phyloP scores from a whole-genome alignment of 2,797 vertebrate species.

The Mastacembelus armatus region DNA sequence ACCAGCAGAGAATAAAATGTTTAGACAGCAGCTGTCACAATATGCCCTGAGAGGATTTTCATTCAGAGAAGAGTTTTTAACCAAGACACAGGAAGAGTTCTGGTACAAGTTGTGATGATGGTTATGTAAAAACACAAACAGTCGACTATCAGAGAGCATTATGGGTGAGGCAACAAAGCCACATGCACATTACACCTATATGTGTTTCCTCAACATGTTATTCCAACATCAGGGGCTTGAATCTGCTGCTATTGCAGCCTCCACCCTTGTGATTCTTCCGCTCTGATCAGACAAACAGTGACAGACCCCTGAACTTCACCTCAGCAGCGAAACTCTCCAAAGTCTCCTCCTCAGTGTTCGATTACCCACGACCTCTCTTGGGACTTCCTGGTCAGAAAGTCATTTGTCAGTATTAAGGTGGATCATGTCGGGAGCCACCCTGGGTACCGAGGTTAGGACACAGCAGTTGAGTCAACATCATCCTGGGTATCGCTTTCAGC shows the following conservation, averaged over 20 bases:
- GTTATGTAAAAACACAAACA: background rate
- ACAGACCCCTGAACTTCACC: conserved; percentile 43
- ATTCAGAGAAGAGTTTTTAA: background rate
- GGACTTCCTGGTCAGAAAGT: conserved; percentile 79
- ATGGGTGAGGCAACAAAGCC: too few relatives aligned
- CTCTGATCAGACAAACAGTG: background rate
- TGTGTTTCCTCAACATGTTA: too few relatives aligned
- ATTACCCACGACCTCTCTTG: conserved; percentile 44
- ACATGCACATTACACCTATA: too few relatives aligned
- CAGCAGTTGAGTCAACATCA: conserved; percentile 87
- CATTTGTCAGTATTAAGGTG: conserved; percentile 88
- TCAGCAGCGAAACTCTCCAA: conserved; percentile 12
- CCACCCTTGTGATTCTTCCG: too few relatives aligned
- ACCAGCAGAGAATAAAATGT: conserved; percentile 28
- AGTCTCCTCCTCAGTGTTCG: conserved; percentile 35
- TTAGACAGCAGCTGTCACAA: conserved; percentile 30
- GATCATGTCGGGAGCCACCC: conserved; percentile 81
- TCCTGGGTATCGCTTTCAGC: conserved; percentile 77
- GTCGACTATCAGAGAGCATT: too few relatives aligned
- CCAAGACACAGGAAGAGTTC: background rate
- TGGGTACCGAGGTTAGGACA: conserved; percentile 80
- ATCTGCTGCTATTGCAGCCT: too few relatives aligned
- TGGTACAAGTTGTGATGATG: background rate
- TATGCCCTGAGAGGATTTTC: background rate
- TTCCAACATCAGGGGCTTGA: too few relatives aligned